Evolutionary conservation across 2,797 vertebrate species (phyloP).

Genomic region (Luscinia megarhynchos): DNA sequence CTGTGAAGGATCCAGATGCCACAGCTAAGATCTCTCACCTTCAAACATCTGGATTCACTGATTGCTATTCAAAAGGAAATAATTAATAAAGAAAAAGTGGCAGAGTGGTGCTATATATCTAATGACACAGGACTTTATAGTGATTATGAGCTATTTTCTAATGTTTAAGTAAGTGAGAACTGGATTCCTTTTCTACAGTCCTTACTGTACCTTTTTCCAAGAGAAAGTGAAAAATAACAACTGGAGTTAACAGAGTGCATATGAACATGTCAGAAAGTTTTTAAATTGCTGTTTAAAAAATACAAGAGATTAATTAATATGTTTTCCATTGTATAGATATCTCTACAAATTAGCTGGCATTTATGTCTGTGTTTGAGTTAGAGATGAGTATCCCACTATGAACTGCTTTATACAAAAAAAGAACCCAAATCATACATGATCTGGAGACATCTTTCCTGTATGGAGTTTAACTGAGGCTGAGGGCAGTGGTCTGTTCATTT

Average conservation of each 20-base stretch:
- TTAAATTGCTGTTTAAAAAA: neutral
- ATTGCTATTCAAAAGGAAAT: constrained; percentile 59
- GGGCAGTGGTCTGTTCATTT: neutral
- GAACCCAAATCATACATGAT: rapidly evolving
- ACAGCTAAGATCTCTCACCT: constrained; percentile 31
- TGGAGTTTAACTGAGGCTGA: neutral
- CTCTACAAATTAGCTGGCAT: neutral
- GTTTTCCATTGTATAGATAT: neutral
- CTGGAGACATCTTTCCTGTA: neutral
- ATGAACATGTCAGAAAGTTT: neutral
- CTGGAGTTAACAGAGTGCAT: neutral
- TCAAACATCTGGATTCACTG: constrained; percentile 60
- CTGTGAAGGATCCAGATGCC: constrained; percentile 42
- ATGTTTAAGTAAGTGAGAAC: constrained; percentile 23
- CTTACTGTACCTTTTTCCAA: constrained; percentile 18
- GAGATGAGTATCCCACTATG: neutral
- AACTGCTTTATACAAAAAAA: neutral
- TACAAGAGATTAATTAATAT: neutral
- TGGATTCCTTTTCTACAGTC: neutral
- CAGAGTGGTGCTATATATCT: constrained; percentile 49
- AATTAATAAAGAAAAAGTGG: constrained; percentile 67
- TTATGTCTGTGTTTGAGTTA: neutral
- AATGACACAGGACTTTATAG: constrained; percentile 12
- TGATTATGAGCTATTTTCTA: constrained; percentile 39
- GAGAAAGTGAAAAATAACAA: constrained; percentile 35